Evolutionary conservation across 2,888 invertebrate genomes (phyloP).

Genomic region (Hemithea aestivaria): DNA sequence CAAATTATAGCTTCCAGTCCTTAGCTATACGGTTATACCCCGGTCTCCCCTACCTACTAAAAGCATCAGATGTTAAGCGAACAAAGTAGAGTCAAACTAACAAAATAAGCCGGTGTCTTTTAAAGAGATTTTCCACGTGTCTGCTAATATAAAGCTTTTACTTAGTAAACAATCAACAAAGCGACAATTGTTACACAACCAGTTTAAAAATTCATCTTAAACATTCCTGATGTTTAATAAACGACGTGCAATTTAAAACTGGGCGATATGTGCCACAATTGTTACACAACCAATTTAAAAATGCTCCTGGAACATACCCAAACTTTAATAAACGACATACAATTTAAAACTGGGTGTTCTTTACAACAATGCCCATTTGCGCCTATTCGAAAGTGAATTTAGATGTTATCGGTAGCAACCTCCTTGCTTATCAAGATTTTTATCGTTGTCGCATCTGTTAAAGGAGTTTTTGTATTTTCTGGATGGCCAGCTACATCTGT

Average conservation of each 20-base stretch:
- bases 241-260: too few species aligned
- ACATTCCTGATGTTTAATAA: too few species aligned
- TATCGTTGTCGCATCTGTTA: slow-evolving; percentile 9
- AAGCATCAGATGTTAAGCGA: too few species aligned
- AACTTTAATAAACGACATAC: too few species aligned
- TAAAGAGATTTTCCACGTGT: slow-evolving; percentile 29
- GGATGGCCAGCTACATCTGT: slow-evolving; percentile 3
- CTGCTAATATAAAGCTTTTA: slow-evolving; percentile 16
- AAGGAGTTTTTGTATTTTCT: slow-evolving; percentile 4
- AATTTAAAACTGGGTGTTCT: too few species aligned
- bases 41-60: too few species aligned
- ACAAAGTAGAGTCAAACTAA: background rate
- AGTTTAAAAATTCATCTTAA: too few species aligned
- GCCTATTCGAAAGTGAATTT: slow-evolving; percentile 19
- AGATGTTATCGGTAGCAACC: background rate
- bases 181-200: slow-evolving; percentile 9
- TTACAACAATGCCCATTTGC: slow-evolving; percentile 23
- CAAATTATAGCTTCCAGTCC: too few species aligned
- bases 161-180: slow-evolving; percentile 13
- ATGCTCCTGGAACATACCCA: too few species aligned
- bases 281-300: too few species aligned
- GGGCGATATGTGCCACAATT: too few species aligned
- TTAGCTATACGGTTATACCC: too few species aligned
- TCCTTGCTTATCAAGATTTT: slow-evolving; percentile 4
- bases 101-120: slow-evolving; percentile 15